A percentile compares a stretch with the other conserved stretches of the same genome.
Conservation (phyloP, 2,797 vertebrate genomes). For the Alectoris magna region DNA sequence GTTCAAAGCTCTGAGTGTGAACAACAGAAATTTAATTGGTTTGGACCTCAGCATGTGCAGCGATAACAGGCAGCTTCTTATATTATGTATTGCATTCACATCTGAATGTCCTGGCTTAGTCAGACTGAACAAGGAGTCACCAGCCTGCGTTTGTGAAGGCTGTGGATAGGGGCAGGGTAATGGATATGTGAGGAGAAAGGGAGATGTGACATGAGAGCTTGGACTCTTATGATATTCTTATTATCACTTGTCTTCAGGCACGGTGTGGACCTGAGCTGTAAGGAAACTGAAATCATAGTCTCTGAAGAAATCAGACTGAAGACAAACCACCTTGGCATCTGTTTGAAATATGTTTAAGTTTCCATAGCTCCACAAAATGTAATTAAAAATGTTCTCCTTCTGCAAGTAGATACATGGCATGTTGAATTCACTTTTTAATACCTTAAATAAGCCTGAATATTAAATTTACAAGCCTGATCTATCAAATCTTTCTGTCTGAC, state of each 20-base stretch:
- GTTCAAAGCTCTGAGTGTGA: background rate
- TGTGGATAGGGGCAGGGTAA: rapidly evolving
- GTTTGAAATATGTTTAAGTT: background rate
- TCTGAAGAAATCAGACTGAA: conserved; percentile 4
- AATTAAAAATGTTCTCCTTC: background rate
- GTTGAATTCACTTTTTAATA: background rate
- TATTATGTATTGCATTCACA: background rate
- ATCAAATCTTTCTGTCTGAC: background rate
- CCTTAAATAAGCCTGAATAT: background rate
- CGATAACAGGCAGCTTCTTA: background rate
- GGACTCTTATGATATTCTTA: background rate
- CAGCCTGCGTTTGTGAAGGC: background rate
- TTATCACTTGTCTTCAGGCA: background rate
- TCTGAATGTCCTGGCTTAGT: background rate
- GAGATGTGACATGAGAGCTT: background rate
- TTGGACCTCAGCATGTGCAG: background rate
- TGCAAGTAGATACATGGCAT: background rate
- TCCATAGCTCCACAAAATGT: background rate
- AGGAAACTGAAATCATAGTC: background rate
- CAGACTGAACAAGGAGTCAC: background rate
- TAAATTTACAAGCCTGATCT: background rate
- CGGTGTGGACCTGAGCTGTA: rapidly evolving
- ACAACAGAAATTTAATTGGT: background rate
- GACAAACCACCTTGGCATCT: background rate
- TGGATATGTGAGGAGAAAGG: rapidly evolving